Evolutionary conservation across 2,888 invertebrate species (phyloP), one percentile per base, ranked within the genome.

Genomic region (Diplolepis rosae): DNA sequence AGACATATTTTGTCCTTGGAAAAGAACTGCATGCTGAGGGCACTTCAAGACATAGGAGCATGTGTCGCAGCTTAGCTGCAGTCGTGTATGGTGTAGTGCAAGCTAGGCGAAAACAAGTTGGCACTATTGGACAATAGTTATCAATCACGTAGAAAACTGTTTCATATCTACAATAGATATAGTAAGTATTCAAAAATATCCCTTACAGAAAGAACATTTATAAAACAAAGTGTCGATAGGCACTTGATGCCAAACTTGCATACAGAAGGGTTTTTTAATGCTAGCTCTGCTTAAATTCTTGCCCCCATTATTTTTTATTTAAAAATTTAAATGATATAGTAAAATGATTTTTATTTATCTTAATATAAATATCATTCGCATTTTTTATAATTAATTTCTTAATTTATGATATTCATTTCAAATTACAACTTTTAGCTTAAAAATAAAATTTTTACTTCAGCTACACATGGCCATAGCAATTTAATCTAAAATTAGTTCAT

Each of bases 81-180:
- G 95, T 97, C 66, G 96, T 97, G 11, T 96, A 95, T 87, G 95
- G 94, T 71, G 95, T 97, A 92, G 93, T 97, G 78, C 95, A 96
- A 89, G 95, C 95, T 1, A 89, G 95, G 77, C 91, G 93, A 79
- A 92, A 95, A 80, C 95, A 95, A 82, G 92, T 91, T 80, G 81
- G 79, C 22, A 80, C 79, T 1, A 68, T 82, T 32, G 79, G 82
- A 73, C 82, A 82, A 52, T 86, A 83, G 52, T 68, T 24, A 71
- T 28, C 18, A 68, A 18, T 35, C 28, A 18, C 7, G 13, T 45
- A 9, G n/a, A 39, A 65, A 27, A 4, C 15, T 7, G 15, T 42
- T 27, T 5, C 5, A 32, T 56, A 13, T 32, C 9, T 56, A 32
- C 5, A 24, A 24, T 24, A 51, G 1, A 24, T 13, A 51, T 56